Conservation (phyloP, 2,797 vertebrate species). For the Gadopsis marmoratus region DNA sequence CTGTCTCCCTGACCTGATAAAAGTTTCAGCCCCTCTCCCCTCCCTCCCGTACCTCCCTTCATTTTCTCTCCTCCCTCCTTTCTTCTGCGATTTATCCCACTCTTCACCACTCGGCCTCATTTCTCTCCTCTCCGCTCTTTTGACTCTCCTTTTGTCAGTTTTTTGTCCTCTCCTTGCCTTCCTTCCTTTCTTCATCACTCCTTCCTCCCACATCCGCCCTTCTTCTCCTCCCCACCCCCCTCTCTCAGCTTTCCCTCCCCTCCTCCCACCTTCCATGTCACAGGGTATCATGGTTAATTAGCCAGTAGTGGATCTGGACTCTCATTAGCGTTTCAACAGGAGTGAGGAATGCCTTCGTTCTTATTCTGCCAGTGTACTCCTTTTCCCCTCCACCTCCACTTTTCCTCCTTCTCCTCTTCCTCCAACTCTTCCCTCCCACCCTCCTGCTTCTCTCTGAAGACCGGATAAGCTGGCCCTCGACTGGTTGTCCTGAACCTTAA, state of each 20-base stretch:
- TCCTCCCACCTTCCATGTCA: constrained; percentile 68
- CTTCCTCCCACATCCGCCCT: neutral
- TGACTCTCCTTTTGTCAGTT: neutral
- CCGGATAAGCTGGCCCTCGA: constrained; percentile 54
- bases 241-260: constrained; percentile 21
- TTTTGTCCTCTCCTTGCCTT: neutral
- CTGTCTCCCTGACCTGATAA: constrained; percentile 57
- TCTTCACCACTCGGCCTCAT: constrained; percentile 22
- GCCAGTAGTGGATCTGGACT: constrained; percentile 74
- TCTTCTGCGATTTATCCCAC: constrained; percentile 29
- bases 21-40: constrained; percentile 45
- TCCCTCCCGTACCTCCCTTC: neutral
- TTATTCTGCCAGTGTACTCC: constrained; percentile 65
- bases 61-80: constrained; percentile 14
- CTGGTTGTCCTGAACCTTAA: constrained; percentile 68
- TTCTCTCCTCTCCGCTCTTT: constrained; percentile 14
- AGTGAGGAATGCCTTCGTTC: constrained; percentile 70
- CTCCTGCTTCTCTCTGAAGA: constrained; percentile 47
- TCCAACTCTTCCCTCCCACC: neutral
- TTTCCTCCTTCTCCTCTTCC: constrained; percentile 14
- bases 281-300: constrained; percentile 83
- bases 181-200: no score
- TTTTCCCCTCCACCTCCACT: constrained; percentile 8
- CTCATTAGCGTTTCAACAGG: constrained; percentile 77
- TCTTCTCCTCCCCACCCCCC: neutral